Evolutionary conservation across 1,140 invertebrate species (phyloP), one percentile per base, ranked within the genome.

Genomic region (Lepidurus arcticus): DNA sequence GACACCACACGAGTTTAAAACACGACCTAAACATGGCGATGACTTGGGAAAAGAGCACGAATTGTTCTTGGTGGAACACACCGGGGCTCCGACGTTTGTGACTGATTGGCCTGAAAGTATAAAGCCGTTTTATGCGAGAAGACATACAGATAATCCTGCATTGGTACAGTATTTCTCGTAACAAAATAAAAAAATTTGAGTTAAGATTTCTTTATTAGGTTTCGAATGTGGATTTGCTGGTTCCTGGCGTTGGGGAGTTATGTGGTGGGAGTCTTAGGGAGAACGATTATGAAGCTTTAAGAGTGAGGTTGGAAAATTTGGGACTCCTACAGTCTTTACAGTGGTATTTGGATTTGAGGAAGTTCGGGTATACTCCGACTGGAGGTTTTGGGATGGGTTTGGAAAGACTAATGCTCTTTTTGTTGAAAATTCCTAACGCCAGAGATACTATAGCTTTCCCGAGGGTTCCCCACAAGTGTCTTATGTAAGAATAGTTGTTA

Each of bases 311-410:
- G 11, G 80, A 83, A 43, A 65, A 79, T 10, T 24, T 84, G 43
- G 81, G 82, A 73, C 74, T 85, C 7, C 11, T 73, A 73, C 82
- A 87, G 42, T 85, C 88, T 44, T 84, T 96, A 9, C 84, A 90
- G n/a, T 97, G 95, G 95, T 99, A 99, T 86, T 87, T 97, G 76
- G 94, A 98, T 77, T 83, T 99, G 73, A 86, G 98, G 81, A 92
- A 92, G 86, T 96, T 90, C 87, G 97, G 97, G 5, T 91, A 92
- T 81, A 90, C 93, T 74, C 90, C 94, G 0, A 96, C 95, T 47
- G 95, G 92, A 24, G 97, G 97, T 0, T 99, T 95, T 88, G 97
- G 97, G 75, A 87, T 99, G 83, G 98, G 97, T 10, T 93, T 99
- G 83, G 98, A 99, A 84, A 89, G 97, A 84, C 91, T 93, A 81